These are phyloP conservation scores for Mus minutoides DNA, from an alignment of 2,797 vertebrate genomes.

Conservation along the genomic window DNA sequence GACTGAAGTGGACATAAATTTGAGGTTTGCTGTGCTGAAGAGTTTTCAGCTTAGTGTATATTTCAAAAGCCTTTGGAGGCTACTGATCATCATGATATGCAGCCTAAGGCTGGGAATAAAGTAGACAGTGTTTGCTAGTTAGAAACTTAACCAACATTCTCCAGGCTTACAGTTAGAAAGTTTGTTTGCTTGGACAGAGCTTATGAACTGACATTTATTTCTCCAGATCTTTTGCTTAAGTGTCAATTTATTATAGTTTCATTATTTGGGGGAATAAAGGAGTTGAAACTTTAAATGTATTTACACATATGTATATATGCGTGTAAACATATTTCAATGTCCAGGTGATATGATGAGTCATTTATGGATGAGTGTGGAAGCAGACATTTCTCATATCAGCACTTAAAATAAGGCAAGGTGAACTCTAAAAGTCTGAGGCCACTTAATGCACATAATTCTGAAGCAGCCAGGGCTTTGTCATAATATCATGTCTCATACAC, in stretches of 20 bases:
- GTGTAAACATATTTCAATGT: neutral
- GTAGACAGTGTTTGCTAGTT: slow-evolving; percentile 61
- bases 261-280: neutral
- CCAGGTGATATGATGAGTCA: neutral
- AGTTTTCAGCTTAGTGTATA: slow-evolving; percentile 64
- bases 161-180: neutral
- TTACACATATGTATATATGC: too few species aligned
- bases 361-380: neutral
- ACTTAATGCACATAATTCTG: neutral
- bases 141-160: neutral
- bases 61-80: slow-evolving; percentile 75
- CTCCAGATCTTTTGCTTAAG: neutral
- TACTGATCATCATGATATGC: slow-evolving; percentile 66
- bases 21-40: slow-evolving; percentile 65
- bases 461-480: neutral
- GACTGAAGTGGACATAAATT: slow-evolving; percentile 80
- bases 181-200: neutral
- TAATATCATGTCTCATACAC: neutral
- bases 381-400: neutral
- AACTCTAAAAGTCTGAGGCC: neutral
- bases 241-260: neutral
- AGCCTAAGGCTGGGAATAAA: neutral
- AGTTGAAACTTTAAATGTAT: neutral
- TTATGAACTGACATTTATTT: neutral
- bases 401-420: neutral